Conservation (phyloP, 2,888 invertebrate genomes). For the Spodoptera littoralis region DNA sequence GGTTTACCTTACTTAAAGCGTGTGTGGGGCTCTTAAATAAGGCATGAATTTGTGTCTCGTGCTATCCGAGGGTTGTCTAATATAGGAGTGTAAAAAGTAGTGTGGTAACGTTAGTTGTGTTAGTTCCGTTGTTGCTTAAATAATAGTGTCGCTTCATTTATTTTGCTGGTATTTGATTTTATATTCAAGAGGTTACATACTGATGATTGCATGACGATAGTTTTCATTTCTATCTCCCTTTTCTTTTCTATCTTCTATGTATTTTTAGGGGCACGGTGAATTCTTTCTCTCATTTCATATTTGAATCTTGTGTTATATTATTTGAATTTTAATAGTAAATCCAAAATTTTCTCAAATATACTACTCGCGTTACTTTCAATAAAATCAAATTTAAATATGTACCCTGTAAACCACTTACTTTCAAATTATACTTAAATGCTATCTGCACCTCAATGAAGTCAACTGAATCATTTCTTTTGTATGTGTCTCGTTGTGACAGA, state of each 20-base stretch:
- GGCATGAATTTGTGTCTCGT: conserved; percentile 74
- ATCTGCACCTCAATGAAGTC: conserved; percentile 10
- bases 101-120: conserved; percentile 30
- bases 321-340: too few species aligned
- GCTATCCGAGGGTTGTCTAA: conserved; percentile 74
- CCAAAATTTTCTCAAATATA: not conserved
- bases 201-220: too few species aligned
- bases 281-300: too few species aligned
- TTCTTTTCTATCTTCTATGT: too few species aligned
- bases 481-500: conserved; percentile 48
- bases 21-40: conserved; percentile 76
- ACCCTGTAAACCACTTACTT: too few species aligned
- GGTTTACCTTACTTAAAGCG: conserved; percentile 76
- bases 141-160: conserved; percentile 20
- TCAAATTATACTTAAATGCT: not conserved
- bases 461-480: conserved; percentile 36
- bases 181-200: not conserved
- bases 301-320: too few species aligned
- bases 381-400: too few species aligned
- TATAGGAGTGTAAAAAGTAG: conserved; percentile 71
- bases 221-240: too few species aligned
- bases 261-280: too few species aligned
- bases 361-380: too few species aligned
- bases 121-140: conserved; percentile 48
- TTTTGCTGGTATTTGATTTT: conserved; percentile 9